Percentiles rank a stretch among this genome's conserved stretches.
These are phyloP conservation scores for Enteromius paludinosus DNA, from an alignment of 2,797 vertebrate genomes.

Conservation along the genomic window DNA sequence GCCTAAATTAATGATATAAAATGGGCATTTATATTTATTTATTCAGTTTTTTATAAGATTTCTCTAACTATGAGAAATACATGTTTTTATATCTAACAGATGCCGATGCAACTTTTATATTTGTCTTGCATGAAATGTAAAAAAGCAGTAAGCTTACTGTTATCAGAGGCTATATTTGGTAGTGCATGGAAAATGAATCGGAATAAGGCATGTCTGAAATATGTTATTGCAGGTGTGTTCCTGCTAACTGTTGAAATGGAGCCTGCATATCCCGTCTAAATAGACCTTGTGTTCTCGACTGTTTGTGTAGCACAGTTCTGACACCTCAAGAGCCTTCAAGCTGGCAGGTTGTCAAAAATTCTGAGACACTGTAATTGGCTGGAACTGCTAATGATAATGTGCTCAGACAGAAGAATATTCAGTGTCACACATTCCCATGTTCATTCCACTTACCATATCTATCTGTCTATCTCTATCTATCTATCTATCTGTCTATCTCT, in stretches of 20 bases:
- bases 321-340: slow-evolving; percentile 51
- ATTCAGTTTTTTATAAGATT: not conserved
- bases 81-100: not conserved
- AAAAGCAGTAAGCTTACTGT: slow-evolving; percentile 39
- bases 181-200: slow-evolving; percentile 20
- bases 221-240: slow-evolving; percentile 54
- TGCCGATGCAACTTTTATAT: not conserved
- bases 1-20: not conserved
- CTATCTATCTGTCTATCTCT: not conserved
- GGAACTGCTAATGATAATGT: slow-evolving; percentile 62
- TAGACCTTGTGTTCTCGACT: slow-evolving; percentile 53
- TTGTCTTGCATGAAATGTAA: slow-evolving; percentile 28
- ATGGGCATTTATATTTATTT: not conserved
- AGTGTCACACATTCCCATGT: slow-evolving; percentile 60
- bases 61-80: not conserved
- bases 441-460: slow-evolving; percentile 27
- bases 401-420: slow-evolving; percentile 60
- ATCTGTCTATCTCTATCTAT: not conserved
- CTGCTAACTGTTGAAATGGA: slow-evolving; percentile 40
- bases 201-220: slow-evolving; percentile 39
- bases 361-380: slow-evolving; percentile 68
- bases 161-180: slow-evolving; percentile 28
- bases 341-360: slow-evolving; percentile 65
- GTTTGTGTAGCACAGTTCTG: slow-evolving; percentile 60
- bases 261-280: slow-evolving; percentile 45